Evolutionary conservation across 2,113 vertebrate genomes (phyloP).

Genomic region (Emydocephalus ijimae): DNA sequence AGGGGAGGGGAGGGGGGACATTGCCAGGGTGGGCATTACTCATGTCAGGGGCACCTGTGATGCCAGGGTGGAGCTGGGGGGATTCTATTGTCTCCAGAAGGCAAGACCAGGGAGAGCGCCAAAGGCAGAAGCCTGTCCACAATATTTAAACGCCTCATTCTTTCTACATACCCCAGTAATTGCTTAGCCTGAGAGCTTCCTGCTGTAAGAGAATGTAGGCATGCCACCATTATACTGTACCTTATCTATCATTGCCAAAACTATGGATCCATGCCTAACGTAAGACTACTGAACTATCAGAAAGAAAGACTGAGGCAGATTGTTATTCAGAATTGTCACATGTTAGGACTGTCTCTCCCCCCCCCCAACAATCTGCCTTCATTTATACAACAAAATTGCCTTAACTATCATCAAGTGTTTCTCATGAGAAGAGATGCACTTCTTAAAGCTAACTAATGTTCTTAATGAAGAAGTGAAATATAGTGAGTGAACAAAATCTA

Average conservation of each 20-base stretch:
- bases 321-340: neutral
- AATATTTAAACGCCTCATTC: neutral
- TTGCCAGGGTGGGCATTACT: too few species aligned
- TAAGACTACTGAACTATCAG: neutral
- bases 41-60: too few species aligned
- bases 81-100: too few species aligned
- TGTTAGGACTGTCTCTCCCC: neutral
- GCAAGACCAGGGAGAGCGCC: too few species aligned
- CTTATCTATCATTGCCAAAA: neutral
- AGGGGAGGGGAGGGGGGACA: too few species aligned
- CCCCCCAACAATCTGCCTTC: neutral
- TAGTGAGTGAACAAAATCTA: neutral
- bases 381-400: neutral
- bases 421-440: neutral
- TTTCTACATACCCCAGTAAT: neutral
- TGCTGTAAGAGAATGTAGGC: neutral
- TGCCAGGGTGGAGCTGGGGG: too few species aligned
- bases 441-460: neutral
- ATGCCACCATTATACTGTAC: neutral
- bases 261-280: neutral
- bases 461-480: too few species aligned
- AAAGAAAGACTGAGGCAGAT: neutral
- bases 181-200: neutral
- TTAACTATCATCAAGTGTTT: neutral
- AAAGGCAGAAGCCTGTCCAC: neutral